These are phyloP conservation scores for Pangasius macronema DNA, from an alignment of 2,797 vertebrate genomes.

Conservation along the genomic window DNA sequence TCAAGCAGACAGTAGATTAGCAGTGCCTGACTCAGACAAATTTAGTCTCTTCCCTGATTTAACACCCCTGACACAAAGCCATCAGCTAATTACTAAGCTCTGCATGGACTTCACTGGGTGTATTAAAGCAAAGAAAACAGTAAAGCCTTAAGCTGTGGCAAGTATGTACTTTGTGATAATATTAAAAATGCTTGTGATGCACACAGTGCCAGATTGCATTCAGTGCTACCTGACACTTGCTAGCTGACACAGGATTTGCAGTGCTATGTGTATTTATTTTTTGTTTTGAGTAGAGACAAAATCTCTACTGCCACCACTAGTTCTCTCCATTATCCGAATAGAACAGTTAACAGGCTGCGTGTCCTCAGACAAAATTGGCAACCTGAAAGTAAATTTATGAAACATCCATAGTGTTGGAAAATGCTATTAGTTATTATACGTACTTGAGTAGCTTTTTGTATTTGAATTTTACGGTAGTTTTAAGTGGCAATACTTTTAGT, in stretches of 20 bases:
- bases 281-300: background rate
- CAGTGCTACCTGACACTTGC: background rate
- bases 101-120: conserved; percentile 9
- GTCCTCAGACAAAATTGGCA: background rate
- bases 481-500: background rate
- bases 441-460: background rate
- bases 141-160: background rate
- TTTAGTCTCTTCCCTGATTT: conserved; percentile 21
- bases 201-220: background rate
- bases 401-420: background rate
- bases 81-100: conserved; percentile 25
- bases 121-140: background rate
- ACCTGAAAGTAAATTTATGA: background rate
- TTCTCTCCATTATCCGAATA: background rate
- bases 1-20: conserved; percentile 32
- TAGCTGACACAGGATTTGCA: background rate
- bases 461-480: background rate
- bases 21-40: conserved; percentile 17
- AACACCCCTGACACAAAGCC: conserved; percentile 24
- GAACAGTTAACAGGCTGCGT: background rate
- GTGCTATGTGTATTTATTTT: background rate
- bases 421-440: background rate
- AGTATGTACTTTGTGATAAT: background rate
- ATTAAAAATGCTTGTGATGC: background rate
- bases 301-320: background rate